phyloP scores from a whole-genome alignment of 1,140 invertebrate genomes.

The Drosophila fuyamai region DNA sequence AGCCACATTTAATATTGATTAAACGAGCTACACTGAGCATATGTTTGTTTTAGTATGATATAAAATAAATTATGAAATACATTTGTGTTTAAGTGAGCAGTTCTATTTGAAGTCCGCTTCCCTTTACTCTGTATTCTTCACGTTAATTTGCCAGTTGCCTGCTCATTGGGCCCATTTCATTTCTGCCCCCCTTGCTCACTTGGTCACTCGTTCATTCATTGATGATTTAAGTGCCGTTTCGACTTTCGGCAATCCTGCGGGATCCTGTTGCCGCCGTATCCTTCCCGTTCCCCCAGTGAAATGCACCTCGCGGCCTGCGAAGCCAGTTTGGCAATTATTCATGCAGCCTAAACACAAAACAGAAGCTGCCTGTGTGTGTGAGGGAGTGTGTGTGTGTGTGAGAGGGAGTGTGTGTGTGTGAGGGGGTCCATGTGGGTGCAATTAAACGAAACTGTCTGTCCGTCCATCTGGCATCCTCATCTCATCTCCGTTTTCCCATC shows the following conservation, averaged over 20 bases:
- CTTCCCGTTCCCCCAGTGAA: background rate
- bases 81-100: too few relatives aligned
- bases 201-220: conserved; percentile 41
- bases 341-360: conserved; percentile 71
- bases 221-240: conserved; percentile 62
- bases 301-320: conserved; percentile 44
- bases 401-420: conserved; percentile 1
- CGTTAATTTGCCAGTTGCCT: background rate
- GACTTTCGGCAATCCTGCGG: conserved; percentile 51
- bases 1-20: background rate
- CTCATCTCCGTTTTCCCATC: conserved; percentile 15
- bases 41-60: too few relatives aligned
- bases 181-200: background rate
- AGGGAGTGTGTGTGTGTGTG: conserved; percentile 1
- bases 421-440: conserved; percentile 50
- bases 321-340: conserved; percentile 68
- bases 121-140: background rate
- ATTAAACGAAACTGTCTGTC: conserved; percentile 52
- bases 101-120: too few relatives aligned
- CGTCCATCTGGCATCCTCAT: conserved; percentile 16
- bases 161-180: conserved; percentile 11
- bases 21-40: background rate
- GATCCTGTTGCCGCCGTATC: background rate
- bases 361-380: conserved; percentile 20
- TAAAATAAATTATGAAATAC: too few relatives aligned